Evolutionary conservation across 2,113 vertebrate genomes (phyloP).

Genomic region (Arothron firmamentum): DNA sequence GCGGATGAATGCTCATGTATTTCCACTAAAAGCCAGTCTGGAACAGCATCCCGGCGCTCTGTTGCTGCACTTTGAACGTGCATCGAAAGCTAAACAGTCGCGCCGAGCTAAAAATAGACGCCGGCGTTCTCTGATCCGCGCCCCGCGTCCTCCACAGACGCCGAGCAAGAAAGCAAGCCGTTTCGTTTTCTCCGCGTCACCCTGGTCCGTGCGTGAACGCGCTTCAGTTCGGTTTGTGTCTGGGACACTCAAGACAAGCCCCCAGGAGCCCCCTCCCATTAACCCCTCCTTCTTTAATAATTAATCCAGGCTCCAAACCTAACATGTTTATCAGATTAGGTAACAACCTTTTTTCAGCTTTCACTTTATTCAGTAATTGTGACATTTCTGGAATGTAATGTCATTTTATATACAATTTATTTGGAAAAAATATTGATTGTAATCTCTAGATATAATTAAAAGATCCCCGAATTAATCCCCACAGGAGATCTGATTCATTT

Average conservation of each 20-base stretch:
- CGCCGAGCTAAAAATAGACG: constrained; percentile 73
- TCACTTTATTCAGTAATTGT: constrained; percentile 22
- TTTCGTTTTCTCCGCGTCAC: constrained; percentile 13
- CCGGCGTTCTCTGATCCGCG: constrained; percentile 55
- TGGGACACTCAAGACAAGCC: constrained; percentile 20
- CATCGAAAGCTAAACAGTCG: constrained; percentile 72
- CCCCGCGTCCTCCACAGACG: constrained; percentile 56
- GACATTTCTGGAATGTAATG: neutral
- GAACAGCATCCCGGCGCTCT: constrained; percentile 65
- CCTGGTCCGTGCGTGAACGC: constrained; percentile 32
- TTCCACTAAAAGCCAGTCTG: constrained; percentile 50
- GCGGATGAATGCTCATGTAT: constrained; percentile 33
- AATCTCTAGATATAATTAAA: neutral
- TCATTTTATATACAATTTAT: neutral
- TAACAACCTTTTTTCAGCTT: constrained; percentile 22
- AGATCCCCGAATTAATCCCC: neutral
- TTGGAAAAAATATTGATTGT: neutral
- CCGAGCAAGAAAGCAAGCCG: constrained; percentile 47
- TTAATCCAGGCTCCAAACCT: constrained; percentile 10
- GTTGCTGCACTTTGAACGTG: constrained; percentile 75
- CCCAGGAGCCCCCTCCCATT: constrained; percentile 20
- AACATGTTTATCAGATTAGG: constrained; percentile 25
- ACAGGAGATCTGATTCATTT: neutral
- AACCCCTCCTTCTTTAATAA: constrained; percentile 23
- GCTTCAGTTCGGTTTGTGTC: constrained; percentile 25